Evolutionary conservation across 2,797 vertebrate genomes (phyloP).

Genomic region (Microcaecilia unicolor): DNA sequence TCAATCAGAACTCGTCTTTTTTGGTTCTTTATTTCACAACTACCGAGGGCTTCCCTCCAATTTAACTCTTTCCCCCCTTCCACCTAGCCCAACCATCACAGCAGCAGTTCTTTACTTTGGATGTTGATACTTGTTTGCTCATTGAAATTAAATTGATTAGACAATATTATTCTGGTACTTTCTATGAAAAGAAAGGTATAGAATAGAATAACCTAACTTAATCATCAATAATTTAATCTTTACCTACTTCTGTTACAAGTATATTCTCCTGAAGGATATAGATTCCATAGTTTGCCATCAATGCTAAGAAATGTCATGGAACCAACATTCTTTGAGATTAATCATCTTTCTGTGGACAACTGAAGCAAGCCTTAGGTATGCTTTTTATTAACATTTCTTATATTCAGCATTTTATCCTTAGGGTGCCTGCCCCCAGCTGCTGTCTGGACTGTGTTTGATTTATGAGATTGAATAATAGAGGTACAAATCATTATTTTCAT

Average conservation of each 20-base stretch:
- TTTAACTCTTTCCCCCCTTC: too few species aligned
- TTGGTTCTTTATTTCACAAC: too few species aligned
- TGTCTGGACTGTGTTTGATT: slow-evolving; percentile 3
- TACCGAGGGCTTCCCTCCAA: too few species aligned
- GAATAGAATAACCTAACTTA: too few species aligned
- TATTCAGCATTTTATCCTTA: slow-evolving; percentile 1
- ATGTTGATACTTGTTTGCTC: too few species aligned
- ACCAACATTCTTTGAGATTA: background rate
- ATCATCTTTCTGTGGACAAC: background rate
- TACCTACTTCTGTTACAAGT: background rate
- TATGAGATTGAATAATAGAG: background rate
- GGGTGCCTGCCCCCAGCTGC: background rate
- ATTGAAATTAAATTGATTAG: too few species aligned
- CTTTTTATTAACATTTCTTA: slow-evolving; percentile 2
- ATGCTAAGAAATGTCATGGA: background rate
- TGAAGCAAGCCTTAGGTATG: slow-evolving; percentile 1
- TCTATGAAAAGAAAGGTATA: too few species aligned
- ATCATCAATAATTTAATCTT: too few species aligned
- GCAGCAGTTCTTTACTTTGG: too few species aligned
- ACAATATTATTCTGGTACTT: too few species aligned
- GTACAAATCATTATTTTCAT: background rate
- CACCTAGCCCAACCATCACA: too few species aligned
- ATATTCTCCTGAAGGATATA: background rate
- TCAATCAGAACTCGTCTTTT: too few species aligned
- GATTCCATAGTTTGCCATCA: background rate